Evolutionary conservation across 2,888 invertebrate species (phyloP).

Genomic region (Oxycera nigricornis): DNA sequence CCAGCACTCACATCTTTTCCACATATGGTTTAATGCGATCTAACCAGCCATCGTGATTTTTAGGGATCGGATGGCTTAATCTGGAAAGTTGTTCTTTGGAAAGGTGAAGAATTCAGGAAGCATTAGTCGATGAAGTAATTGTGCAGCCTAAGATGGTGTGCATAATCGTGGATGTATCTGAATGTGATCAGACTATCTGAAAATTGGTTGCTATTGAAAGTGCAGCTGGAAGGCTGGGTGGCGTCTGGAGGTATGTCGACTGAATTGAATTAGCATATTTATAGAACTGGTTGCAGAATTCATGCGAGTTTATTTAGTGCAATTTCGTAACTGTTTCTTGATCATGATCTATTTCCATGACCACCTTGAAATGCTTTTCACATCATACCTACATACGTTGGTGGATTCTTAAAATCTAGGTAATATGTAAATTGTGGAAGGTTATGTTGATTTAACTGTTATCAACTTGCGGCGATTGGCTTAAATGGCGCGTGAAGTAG

Average conservation of each 20-base stretch:
- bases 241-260: no score
- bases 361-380: not conserved
- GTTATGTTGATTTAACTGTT: not conserved
- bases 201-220: not conserved
- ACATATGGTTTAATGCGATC: not conserved
- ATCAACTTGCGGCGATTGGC: no score
- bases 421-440: not conserved
- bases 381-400: not conserved
- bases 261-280: constrained; percentile 15
- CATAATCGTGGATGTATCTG: no score
- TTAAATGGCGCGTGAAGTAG: no score
- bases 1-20: not conserved
- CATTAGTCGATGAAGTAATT: not conserved
- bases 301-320: not conserved
- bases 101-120: not conserved
- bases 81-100: not conserved
- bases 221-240: not conserved
- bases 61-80: not conserved
- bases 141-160: not conserved
- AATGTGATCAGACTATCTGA: not conserved
- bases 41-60: not conserved
- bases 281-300: not conserved
- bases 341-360: not conserved
- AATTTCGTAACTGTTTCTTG: constrained; percentile 10
- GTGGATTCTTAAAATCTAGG: not conserved